Percentiles rank a stretch among this genome's conserved stretches.
Evolutionary conservation across 2,888 invertebrate species (phyloP).

Genomic region (Diaperis boleti): DNA sequence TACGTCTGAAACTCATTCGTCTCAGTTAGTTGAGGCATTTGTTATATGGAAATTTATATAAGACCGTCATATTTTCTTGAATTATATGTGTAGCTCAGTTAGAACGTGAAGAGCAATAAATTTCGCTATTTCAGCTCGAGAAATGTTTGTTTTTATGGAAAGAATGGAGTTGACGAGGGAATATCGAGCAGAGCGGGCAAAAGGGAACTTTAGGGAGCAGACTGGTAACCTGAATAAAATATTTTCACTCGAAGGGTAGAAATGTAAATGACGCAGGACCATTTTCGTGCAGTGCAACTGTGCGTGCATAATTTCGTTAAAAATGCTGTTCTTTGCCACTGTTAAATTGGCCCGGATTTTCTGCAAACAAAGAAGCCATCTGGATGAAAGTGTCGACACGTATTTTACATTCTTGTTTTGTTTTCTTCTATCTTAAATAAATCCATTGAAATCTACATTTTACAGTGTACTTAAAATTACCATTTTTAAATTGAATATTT

Average conservation of each 20-base stretch:
- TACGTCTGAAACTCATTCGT: constrained; percentile 47
- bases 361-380: no score
- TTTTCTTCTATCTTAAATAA: no score
- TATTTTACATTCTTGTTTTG: no score
- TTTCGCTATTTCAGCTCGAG: constrained; percentile 43
- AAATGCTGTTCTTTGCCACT: no score
- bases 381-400: no score
- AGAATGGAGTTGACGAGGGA: constrained; percentile 40
- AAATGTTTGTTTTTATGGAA: constrained; percentile 48
- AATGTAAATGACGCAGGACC: constrained; percentile 31
- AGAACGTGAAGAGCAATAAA: constrained; percentile 47
- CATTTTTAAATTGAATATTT: no score
- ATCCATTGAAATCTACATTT: no score
- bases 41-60: constrained; percentile 49
- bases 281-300: constrained; percentile 16
- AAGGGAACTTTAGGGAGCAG: constrained; percentile 36
- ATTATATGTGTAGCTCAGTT: constrained; percentile 46
- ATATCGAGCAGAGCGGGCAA: constrained; percentile 44
- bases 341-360: no score
- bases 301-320: constrained; percentile 5
- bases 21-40: constrained; percentile 47
- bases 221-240: constrained; percentile 32
- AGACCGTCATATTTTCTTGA: constrained; percentile 47
- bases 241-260: constrained; percentile 17
- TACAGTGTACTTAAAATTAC: no score